phyloP scores from a whole-genome alignment of 2,113 vertebrate genomes.

The Vicugna pacos region DNA sequence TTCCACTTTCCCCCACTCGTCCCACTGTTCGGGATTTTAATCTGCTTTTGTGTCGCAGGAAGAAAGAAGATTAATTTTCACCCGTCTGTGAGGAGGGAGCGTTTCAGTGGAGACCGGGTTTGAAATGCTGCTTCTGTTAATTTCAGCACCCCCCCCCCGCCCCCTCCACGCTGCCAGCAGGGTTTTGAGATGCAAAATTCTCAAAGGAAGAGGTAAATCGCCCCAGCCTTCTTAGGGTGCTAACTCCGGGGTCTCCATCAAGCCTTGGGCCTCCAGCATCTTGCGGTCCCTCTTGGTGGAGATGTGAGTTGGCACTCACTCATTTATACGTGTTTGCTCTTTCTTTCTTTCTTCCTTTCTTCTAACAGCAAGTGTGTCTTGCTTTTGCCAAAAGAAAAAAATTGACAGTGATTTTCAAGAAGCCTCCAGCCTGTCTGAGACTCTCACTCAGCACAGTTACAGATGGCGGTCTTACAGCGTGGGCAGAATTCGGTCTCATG shows the following conservation, averaged over 20 bases:
- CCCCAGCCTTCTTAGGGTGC: too few relatives aligned
- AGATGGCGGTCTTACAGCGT: background rate
- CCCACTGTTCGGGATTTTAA: background rate
- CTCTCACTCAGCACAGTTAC: fast-evolving
- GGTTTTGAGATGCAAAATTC: fast-evolving
- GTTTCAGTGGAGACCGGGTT: background rate
- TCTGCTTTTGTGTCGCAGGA: slow-evolving; percentile 57
- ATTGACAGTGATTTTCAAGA: background rate
- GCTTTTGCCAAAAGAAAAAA: background rate
- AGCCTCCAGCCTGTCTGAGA: background rate
- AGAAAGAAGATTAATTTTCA: slow-evolving; percentile 70
- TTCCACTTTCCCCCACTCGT: background rate
- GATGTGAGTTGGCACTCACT: fast-evolving
- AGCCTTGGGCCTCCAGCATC: fast-evolving
- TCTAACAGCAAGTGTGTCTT: background rate
- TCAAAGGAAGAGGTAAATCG: background rate
- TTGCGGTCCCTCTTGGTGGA: fast-evolving
- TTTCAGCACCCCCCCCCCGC: background rate
- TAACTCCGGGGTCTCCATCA: fast-evolving
- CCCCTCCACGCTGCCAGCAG: background rate
- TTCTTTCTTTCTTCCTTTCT: background rate
- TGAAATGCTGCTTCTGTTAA: background rate
- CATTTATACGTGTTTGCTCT: too few relatives aligned
- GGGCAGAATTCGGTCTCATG: background rate
- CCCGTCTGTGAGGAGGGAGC: background rate